Conservation (phyloP, 1,140 invertebrate genomes). For the Cephus cinctus region DNA sequence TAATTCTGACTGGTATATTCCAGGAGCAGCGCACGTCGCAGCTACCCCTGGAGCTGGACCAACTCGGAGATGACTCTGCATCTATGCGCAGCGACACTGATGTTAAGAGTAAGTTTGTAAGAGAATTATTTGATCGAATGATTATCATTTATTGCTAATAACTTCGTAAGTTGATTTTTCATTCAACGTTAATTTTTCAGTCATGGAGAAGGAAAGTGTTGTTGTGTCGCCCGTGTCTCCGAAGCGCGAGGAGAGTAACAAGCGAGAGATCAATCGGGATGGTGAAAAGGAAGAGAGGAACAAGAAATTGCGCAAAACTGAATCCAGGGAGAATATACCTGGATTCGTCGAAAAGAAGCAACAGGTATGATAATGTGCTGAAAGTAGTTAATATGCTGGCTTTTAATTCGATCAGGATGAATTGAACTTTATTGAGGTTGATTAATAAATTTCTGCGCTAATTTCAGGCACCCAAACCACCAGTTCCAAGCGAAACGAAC, state of each 20-base stretch:
- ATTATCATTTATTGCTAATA: background rate
- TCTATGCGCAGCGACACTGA: slow-evolving; percentile 78
- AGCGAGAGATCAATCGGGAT: slow-evolving; percentile 53
- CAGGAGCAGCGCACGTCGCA: slow-evolving; percentile 85
- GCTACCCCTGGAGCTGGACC: slow-evolving; percentile 80
- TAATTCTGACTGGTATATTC: slow-evolving; percentile 18
- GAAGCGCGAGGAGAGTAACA: slow-evolving; percentile 52
- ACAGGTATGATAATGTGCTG: too few relatives aligned
- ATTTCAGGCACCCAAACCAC: slow-evolving; percentile 53
- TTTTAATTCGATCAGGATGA: too few relatives aligned
- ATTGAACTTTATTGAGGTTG: too few relatives aligned
- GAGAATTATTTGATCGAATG: slow-evolving; percentile 11
- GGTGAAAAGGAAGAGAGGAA: slow-evolving; percentile 54
- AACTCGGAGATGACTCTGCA: slow-evolving; percentile 77
- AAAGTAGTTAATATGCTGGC: too few relatives aligned
- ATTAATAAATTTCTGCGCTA: too few relatives aligned
- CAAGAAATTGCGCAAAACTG: slow-evolving; percentile 55
- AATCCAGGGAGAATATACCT: slow-evolving; percentile 52
- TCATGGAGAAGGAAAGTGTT: slow-evolving; percentile 46
- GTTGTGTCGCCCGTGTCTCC: slow-evolving; percentile 35
- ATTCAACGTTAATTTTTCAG: slow-evolving; percentile 22
- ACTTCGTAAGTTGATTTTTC: slow-evolving; percentile 4
- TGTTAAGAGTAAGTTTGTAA: slow-evolving; percentile 68
- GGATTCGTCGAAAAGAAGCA: slow-evolving; percentile 56
- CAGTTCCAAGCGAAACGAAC: slow-evolving; percentile 35